phyloP scores from a whole-genome alignment of 2,888 invertebrate species.

The Andrena flavipes region DNA sequence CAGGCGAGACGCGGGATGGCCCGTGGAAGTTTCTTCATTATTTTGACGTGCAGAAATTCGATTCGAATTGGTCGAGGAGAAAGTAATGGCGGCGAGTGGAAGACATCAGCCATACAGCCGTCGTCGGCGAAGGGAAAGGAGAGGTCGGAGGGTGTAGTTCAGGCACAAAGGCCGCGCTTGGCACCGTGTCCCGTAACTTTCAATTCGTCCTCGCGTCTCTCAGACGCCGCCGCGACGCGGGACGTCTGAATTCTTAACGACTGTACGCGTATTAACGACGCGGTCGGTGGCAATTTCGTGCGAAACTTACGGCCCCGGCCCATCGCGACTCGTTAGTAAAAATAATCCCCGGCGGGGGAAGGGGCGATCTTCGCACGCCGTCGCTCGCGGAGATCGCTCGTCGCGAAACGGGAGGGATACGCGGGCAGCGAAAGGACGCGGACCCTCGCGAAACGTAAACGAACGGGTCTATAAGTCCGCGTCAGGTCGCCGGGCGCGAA shows the following conservation, averaged over 20 bases:
- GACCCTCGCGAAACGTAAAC: slow-evolving; percentile 61
- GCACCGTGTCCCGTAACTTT: slow-evolving; percentile 56
- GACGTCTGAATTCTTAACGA: slow-evolving; percentile 69
- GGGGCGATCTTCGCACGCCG: slow-evolving; percentile 35
- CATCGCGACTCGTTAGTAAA: slow-evolving; percentile 74
- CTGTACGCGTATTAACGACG: slow-evolving; percentile 68
- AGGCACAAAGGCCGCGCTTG: slow-evolving; percentile 46
- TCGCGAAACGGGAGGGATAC: slow-evolving; percentile 3
- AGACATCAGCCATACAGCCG: not conserved
- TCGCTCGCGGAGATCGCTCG: slow-evolving; percentile 27
- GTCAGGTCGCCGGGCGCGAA: slow-evolving; percentile 75
- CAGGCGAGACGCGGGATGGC: too few relatives aligned
- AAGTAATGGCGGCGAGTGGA: not conserved
- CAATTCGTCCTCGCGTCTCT: slow-evolving; percentile 56
- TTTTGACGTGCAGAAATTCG: not conserved
- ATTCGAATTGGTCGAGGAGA: not conserved
- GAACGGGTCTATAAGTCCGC: slow-evolving; percentile 77
- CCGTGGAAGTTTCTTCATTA: too few relatives aligned
- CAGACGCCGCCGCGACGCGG: slow-evolving; percentile 25
- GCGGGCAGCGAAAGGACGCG: slow-evolving; percentile 16
- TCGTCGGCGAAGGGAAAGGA: slow-evolving; percentile 13
- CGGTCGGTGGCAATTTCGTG: slow-evolving; percentile 67
- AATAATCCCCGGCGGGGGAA: slow-evolving; percentile 62
- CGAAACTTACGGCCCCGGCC: slow-evolving; percentile 67
- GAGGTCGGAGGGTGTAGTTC: not conserved